Conservation (phyloP, 1,140 invertebrate genomes). For the Caenorhabditis tropicalis region DNA sequence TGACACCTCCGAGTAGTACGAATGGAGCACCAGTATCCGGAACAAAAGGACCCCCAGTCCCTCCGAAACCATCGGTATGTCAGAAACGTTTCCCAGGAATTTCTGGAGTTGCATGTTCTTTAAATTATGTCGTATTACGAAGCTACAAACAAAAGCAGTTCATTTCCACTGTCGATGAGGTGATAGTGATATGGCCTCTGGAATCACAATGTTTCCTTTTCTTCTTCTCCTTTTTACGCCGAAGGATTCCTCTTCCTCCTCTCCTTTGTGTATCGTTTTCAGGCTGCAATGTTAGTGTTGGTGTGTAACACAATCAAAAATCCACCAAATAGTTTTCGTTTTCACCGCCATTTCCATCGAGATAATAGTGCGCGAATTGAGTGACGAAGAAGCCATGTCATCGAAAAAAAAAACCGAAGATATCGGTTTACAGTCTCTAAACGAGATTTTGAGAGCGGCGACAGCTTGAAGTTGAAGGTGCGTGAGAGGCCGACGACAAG, state of each 20-base stretch:
- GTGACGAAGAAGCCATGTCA: conserved; percentile 34
- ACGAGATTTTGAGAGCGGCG: conserved; percentile 39
- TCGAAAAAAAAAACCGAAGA: conserved; percentile 39
- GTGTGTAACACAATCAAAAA: conserved; percentile 41
- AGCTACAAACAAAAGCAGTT: conserved; percentile 8
- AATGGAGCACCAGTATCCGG: not conserved
- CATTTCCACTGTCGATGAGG: conserved; percentile 2
- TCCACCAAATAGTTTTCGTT: conserved; percentile 35
- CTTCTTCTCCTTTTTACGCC: not conserved
- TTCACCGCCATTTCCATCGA: not conserved
- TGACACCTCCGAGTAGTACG: not conserved
- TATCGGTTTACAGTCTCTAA: conserved; percentile 41
- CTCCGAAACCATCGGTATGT: conserved; percentile 61
- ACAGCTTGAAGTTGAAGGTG: not conserved
- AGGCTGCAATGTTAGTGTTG: not conserved
- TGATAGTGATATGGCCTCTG: conserved; percentile 28
- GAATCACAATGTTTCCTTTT: not conserved
- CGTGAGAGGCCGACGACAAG: conserved; percentile 35
- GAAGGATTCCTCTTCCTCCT: not conserved
- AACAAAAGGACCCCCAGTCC: conserved; percentile 57
- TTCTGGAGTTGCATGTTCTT: not conserved
- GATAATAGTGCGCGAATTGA: conserved; percentile 40
- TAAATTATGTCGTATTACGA: not conserved
- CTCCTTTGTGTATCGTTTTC: conserved; percentile 37
- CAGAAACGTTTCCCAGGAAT: not conserved